Evolutionary conservation across 2,888 invertebrate species (phyloP).

Genomic region (Eretmocerus hayati): DNA sequence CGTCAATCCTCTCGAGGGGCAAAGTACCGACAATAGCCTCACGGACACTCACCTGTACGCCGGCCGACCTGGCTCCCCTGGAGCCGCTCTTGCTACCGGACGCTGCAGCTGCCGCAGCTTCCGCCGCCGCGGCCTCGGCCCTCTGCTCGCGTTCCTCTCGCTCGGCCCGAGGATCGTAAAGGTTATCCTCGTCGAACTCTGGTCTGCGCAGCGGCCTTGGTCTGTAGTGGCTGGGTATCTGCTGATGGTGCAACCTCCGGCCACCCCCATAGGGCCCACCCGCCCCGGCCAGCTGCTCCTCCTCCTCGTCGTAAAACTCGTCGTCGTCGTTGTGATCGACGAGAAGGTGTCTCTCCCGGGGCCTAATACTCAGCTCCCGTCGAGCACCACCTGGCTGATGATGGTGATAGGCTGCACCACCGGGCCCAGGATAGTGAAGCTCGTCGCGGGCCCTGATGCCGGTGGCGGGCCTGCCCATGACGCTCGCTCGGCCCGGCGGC

Average conservation of each 20-base stretch:
- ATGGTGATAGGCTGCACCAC: slow-evolving; percentile 34
- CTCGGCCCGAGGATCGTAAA: slow-evolving; percentile 33
- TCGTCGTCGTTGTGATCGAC: slow-evolving; percentile 26
- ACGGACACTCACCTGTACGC: too few relatives aligned
- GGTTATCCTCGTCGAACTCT: slow-evolving; percentile 44
- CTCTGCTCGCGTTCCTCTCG: not conserved
- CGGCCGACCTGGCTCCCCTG: too few relatives aligned
- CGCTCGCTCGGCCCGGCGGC: slow-evolving; percentile 29
- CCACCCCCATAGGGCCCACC: not conserved
- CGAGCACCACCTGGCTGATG: not conserved
- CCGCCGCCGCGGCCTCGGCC: too few relatives aligned
- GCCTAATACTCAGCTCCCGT: not conserved
- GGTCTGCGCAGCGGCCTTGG: slow-evolving; percentile 29
- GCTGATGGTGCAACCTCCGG: too few relatives aligned
- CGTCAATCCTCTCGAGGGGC: too few relatives aligned
- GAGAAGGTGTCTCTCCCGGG: not conserved
- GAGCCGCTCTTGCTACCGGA: too few relatives aligned
- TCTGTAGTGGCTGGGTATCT: not conserved
- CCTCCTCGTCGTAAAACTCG: slow-evolving; percentile 34
- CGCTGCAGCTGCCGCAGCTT: too few relatives aligned
- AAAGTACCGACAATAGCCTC: too few relatives aligned
- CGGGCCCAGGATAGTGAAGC: slow-evolving; percentile 23
- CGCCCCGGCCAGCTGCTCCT: not conserved
- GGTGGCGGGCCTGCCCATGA: slow-evolving; percentile 4
- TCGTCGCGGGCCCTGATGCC: not conserved